These are phyloP conservation scores for Aphyosemion australe DNA, from an alignment of 2,113 vertebrate genomes.

Conservation along the genomic window DNA sequence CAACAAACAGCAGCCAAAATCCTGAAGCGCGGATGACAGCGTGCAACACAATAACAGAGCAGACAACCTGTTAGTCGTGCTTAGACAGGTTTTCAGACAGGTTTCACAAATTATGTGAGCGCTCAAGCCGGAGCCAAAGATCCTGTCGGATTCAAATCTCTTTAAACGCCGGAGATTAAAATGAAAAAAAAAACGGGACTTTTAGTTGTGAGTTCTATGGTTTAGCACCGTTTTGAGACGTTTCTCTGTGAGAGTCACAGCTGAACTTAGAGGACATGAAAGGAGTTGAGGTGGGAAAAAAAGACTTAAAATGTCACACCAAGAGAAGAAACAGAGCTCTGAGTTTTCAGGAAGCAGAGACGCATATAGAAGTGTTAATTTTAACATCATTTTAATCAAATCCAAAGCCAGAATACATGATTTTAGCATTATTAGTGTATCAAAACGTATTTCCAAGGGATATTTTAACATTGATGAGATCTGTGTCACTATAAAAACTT, in stretches of 20 bases:
- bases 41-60: conserved; percentile 19
- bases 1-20: conserved; percentile 24
- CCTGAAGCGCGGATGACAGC: background rate
- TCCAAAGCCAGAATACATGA: no score
- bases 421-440: no score
- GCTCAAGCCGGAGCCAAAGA: background rate
- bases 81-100: conserved; percentile 20
- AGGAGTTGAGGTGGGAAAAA: background rate
- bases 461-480: no score
- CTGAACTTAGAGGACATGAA: background rate
- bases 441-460: no score
- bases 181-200: background rate
- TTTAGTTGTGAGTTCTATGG: background rate
- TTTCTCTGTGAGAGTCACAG: background rate
- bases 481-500: no score
- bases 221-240: background rate
- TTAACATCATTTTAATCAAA: no score
- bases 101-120: conserved; percentile 22
- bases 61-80: conserved; percentile 41
- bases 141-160: background rate
- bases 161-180: background rate
- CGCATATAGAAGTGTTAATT: no score
- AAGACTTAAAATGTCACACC: background rate
- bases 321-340: no score
- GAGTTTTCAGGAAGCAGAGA: no score